Conservation (phyloP, 1,140 invertebrate genomes). For the Dysdera silvatica region DNA sequence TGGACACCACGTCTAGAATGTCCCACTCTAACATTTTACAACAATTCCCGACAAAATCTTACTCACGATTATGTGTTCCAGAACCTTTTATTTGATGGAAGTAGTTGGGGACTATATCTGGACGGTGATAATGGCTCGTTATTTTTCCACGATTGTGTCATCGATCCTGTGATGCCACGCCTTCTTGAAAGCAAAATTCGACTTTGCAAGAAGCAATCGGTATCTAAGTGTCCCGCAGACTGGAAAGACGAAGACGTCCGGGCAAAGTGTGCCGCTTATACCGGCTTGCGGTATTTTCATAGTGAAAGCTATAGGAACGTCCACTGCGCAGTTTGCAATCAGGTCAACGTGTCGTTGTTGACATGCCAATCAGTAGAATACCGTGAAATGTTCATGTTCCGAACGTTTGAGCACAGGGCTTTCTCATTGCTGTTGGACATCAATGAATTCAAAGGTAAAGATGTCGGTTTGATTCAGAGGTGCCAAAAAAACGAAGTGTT, state of each 20-base stretch:
- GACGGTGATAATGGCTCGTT: neutral
- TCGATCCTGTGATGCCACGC: slow-evolving; percentile 13
- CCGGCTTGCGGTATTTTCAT: slow-evolving; percentile 2
- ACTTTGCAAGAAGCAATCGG: slow-evolving; percentile 4
- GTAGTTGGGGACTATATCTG: slow-evolving; percentile 23
- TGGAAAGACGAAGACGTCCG: slow-evolving; percentile 7
- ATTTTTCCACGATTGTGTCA: slow-evolving; percentile 18
- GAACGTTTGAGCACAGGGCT: slow-evolving; percentile 44
- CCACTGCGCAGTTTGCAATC: slow-evolving; percentile 54
- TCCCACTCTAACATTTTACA: neutral
- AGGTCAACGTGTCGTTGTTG: slow-evolving; percentile 41
- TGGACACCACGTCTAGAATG: slow-evolving; percentile 24
- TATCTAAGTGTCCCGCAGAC: neutral
- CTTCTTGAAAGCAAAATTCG: slow-evolving; percentile 7
- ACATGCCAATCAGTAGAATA: slow-evolving; percentile 36
- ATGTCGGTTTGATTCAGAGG: slow-evolving; percentile 40
- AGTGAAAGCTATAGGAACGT: slow-evolving; percentile 46
- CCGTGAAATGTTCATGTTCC: slow-evolving; percentile 33
- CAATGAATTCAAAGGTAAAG: slow-evolving; percentile 36
- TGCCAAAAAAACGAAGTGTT: slow-evolving; percentile 42
- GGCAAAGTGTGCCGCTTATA: slow-evolving; percentile 18
- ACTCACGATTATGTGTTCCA: slow-evolving; percentile 19
- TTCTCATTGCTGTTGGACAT: slow-evolving; percentile 52
- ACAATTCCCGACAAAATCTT: slow-evolving; percentile 2
- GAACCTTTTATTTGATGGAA: neutral